Evolutionary conservation across 35 echinoderm and acorn worm genomes (phyloP).

Genomic region (Anneissia japonica): DNA sequence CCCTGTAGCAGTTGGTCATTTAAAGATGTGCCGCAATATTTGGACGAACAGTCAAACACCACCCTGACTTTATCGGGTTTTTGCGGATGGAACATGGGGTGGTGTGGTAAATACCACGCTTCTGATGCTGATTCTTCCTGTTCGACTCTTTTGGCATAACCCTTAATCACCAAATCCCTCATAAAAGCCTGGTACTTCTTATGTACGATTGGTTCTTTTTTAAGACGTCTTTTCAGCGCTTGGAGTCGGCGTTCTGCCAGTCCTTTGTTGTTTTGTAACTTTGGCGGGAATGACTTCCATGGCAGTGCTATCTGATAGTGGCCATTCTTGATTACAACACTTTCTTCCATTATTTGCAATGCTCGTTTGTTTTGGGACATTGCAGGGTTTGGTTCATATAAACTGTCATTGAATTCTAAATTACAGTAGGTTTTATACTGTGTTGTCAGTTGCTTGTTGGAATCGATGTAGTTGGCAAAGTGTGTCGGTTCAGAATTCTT

Average conservation of each 20-base stretch:
- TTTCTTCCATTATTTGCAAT: conserved; percentile 17
- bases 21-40: conserved; percentile 11
- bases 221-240: conserved; percentile 25
- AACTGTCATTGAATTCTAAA: too few species aligned
- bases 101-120: conserved; percentile 43
- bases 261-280: conserved; percentile 31
- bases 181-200: conserved; percentile 8
- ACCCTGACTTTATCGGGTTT: conserved; percentile 23
- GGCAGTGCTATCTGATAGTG: conserved; percentile 57
- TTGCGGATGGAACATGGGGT: conserved; percentile 18
- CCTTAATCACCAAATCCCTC: conserved; percentile 13
- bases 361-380: conserved; percentile 44
- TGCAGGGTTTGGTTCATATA: background rate
- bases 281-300: conserved; percentile 6
- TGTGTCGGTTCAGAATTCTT: too few species aligned
- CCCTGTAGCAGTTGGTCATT: conserved; percentile 34
- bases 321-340: conserved; percentile 13
- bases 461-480: too few species aligned
- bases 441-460: too few species aligned
- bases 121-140: background rate
- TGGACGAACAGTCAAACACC: conserved; percentile 18
- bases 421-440: too few species aligned
- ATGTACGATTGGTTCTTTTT: conserved; percentile 13
- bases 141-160: conserved; percentile 26
- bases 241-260: conserved; percentile 36